A percentile compares a stretch with the other conserved stretches of the same genome.
These are phyloP conservation scores for Caenorhabditis drosophilae DNA, from an alignment of 2,888 invertebrate genomes.

Conservation along the genomic window DNA sequence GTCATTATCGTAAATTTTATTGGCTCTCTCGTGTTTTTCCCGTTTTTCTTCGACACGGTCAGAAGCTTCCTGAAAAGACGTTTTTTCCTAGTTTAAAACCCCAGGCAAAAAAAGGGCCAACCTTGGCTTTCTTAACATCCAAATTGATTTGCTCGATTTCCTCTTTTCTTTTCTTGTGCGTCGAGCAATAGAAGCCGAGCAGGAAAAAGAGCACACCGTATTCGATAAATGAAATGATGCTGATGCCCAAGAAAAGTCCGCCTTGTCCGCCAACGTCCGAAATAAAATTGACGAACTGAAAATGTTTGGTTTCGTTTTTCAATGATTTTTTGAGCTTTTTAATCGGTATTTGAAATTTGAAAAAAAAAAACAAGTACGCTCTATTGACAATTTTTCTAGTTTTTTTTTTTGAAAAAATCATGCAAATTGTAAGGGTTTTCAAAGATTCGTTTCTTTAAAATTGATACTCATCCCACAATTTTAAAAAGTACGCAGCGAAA, in stretches of 20 bases:
- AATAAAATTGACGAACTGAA: constrained; percentile 69
- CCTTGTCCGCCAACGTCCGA: constrained; percentile 71
- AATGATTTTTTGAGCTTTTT: not conserved
- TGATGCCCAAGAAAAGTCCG: constrained; percentile 69
- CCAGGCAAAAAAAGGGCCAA: not conserved
- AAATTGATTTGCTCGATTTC: constrained; percentile 42
- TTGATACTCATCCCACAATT: too few species aligned
- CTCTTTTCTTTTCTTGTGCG: constrained; percentile 40
- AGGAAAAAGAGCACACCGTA: constrained; percentile 42
- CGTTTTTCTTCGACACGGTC: constrained; percentile 22
- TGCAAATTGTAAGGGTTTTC: too few species aligned
- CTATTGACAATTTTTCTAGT: too few species aligned
- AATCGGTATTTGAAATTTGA: too few species aligned
- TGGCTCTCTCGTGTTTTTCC: constrained; percentile 23
- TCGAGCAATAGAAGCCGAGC: constrained; percentile 42
- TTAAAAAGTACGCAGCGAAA: too few species aligned
- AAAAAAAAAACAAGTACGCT: too few species aligned
- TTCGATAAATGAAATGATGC: constrained; percentile 52
- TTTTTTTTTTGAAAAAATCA: too few species aligned
- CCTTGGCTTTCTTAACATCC: constrained; percentile 34
- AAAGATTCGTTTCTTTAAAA: too few species aligned
- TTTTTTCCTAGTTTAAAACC: not conserved
- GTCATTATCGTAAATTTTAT: constrained; percentile 11
- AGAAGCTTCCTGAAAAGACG: constrained; percentile 14
- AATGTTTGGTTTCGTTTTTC: constrained; percentile 1